A percentile compares a stretch with the other conserved stretches of the same genome.
Conservation (phyloP, 30 jellyfish, hydroid and myxozoan species). For the Clytia hemisphaerica region DNA sequence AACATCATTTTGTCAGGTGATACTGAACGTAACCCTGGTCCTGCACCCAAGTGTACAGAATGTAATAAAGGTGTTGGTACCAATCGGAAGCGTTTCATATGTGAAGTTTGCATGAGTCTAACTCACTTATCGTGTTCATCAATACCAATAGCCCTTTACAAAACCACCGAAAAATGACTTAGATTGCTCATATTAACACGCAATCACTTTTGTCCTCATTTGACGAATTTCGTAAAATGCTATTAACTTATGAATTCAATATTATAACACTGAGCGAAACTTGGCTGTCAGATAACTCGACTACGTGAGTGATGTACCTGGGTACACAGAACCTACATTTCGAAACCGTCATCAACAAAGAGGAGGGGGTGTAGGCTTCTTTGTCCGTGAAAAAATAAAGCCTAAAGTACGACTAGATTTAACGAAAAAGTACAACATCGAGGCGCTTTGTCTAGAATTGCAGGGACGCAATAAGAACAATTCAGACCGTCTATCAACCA, state of each 20-base stretch:
- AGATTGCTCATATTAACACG: conserved; percentile 34
- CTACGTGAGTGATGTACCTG: conserved; percentile 53
- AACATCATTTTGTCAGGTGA: background rate
- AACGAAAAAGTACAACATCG: conserved; percentile 37
- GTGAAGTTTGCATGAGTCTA: background rate
- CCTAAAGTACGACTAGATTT: conserved; percentile 37
- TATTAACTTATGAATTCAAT: conserved; percentile 36
- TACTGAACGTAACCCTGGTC: background rate
- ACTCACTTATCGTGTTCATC: background rate
- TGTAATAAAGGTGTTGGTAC: conserved; percentile 6
- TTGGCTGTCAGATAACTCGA: no score
- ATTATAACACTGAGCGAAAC: no score
- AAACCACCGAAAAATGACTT: no score
- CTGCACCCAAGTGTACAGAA: background rate
- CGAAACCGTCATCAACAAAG: no score
- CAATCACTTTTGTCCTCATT: conserved; percentile 47
- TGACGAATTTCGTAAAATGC: conserved; percentile 29
- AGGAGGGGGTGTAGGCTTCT: conserved; percentile 61
- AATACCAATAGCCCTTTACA: background rate
- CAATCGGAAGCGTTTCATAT: background rate
- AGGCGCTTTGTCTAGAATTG: conserved; percentile 43
- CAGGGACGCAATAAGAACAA: conserved; percentile 52
- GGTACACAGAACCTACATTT: no score
- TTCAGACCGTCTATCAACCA: no score
- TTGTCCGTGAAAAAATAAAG: conserved; percentile 32